These are phyloP conservation scores for Labeo rohita DNA, from an alignment of 2,113 vertebrate species.

Conservation along the genomic window DNA sequence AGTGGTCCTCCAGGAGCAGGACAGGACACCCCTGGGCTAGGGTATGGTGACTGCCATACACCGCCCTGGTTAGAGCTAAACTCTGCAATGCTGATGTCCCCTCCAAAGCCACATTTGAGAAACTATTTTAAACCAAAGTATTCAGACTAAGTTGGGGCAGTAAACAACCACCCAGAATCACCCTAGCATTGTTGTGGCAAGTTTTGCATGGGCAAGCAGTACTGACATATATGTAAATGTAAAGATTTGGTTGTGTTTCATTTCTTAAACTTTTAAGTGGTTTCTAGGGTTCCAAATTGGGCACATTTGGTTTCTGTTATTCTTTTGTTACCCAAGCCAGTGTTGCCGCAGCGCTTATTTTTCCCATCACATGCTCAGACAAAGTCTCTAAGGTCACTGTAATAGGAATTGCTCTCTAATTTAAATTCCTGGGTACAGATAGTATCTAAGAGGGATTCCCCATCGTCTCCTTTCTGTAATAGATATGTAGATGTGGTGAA, in stretches of 20 bases:
- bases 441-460: slow-evolving; percentile 16
- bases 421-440: background rate
- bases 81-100: background rate
- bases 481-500: slow-evolving; percentile 11
- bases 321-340: background rate
- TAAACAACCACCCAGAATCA: background rate
- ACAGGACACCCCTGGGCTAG: too few relatives aligned
- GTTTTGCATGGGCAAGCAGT: background rate
- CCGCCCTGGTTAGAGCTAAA: background rate
- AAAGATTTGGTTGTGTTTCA: background rate
- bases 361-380: background rate
- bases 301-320: background rate
- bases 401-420: slow-evolving; percentile 1
- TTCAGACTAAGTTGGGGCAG: background rate
- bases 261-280: background rate
- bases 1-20: too few relatives aligned
- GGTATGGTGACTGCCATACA: too few relatives aligned
- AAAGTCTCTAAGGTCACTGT: background rate
- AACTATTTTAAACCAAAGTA: background rate
- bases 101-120: background rate
- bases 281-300: background rate
- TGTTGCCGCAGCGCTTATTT: background rate
- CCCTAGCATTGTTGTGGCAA: background rate
- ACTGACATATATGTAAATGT: background rate
- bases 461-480: slow-evolving; percentile 21